These are phyloP conservation scores for Drosophila acutilabella DNA, from an alignment of 2,888 invertebrate genomes.

Conservation along the genomic window DNA sequence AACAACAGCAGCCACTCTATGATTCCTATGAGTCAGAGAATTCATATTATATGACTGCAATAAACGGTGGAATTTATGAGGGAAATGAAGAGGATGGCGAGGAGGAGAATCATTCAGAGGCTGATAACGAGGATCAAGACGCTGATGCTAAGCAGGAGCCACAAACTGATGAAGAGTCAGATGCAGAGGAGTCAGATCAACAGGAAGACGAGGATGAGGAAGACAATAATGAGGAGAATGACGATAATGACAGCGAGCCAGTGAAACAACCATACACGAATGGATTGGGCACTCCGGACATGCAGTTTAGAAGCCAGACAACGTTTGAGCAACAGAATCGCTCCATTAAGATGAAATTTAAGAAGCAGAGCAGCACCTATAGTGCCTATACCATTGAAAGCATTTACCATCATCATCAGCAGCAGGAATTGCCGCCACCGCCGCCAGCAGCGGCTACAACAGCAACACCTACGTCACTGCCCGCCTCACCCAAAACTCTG, in stretches of 20 bases:
- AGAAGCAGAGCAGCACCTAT: slow-evolving; percentile 82
- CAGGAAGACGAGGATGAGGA: slow-evolving; percentile 21
- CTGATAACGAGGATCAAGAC: slow-evolving; percentile 14
- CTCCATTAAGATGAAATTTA: slow-evolving; percentile 85
- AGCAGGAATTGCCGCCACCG: slow-evolving; percentile 52
- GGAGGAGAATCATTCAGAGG: slow-evolving; percentile 29
- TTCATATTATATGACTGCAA: slow-evolving; percentile 65
- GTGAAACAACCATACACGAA: slow-evolving; percentile 46
- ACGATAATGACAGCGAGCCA: slow-evolving; percentile 32
- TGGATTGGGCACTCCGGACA: slow-evolving; percentile 43
- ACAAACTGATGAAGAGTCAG: slow-evolving; percentile 36
- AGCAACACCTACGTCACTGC: slow-evolving; percentile 13
- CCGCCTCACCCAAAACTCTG: slow-evolving; percentile 26
- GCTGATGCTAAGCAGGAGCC: slow-evolving; percentile 27
- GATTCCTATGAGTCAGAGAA: slow-evolving; percentile 60
- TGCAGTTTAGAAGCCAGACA: slow-evolving; percentile 82
- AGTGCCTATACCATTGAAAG: slow-evolving; percentile 83
- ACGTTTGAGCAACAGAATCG: slow-evolving; percentile 83
- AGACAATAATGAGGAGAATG: slow-evolving; percentile 28
- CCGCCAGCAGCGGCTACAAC: slow-evolving; percentile 35
- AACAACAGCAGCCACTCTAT: slow-evolving; percentile 42
- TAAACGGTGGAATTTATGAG: slow-evolving; percentile 52
- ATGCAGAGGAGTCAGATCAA: slow-evolving; percentile 42
- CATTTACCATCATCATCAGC: slow-evolving; percentile 59
- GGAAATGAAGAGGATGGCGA: slow-evolving; percentile 29